These are phyloP conservation scores for Gephyroberyx darwinii DNA, from an alignment of 2,797 vertebrate species.

Conservation along the genomic window DNA sequence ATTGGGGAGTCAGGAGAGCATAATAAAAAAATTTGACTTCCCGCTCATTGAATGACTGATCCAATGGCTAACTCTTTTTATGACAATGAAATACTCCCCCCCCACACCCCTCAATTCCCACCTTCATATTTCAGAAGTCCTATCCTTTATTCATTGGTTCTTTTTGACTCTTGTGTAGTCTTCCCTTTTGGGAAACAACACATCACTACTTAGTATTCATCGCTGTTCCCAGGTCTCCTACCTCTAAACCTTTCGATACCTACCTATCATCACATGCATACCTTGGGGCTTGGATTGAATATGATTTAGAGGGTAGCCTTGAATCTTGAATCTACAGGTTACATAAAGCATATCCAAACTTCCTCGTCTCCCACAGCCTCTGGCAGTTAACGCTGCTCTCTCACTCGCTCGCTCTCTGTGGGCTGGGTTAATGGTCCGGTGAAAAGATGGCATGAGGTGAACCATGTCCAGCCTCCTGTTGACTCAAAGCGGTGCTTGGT, in stretches of 20 bases:
- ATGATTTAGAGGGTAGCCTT: slow-evolving; percentile 51
- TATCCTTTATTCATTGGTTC: slow-evolving; percentile 39
- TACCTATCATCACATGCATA: slow-evolving; percentile 54
- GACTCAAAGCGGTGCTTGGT: slow-evolving; percentile 61
- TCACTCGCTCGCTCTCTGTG: slow-evolving; percentile 47
- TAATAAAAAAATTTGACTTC: slow-evolving; percentile 68
- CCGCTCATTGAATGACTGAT: slow-evolving; percentile 56
- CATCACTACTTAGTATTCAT: slow-evolving; percentile 61
- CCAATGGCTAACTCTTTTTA: slow-evolving; percentile 50
- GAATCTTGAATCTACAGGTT: slow-evolving; percentile 64
- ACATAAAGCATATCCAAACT: slow-evolving; percentile 55
- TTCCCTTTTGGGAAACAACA: slow-evolving; percentile 24
- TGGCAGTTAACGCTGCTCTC: slow-evolving; percentile 54
- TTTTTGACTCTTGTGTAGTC: slow-evolving; percentile 37
- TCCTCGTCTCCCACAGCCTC: slow-evolving; percentile 48
- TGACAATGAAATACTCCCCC: slow-evolving; percentile 50
- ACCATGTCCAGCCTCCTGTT: slow-evolving; percentile 68
- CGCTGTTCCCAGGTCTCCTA: slow-evolving; percentile 33
- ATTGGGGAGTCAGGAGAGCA: slow-evolving; percentile 52
- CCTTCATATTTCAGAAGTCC: slow-evolving; percentile 21
- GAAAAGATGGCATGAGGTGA: slow-evolving; percentile 71
- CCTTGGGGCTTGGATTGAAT: slow-evolving; percentile 57
- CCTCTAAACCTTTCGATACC: slow-evolving; percentile 58
- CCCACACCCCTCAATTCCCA: slow-evolving; percentile 31
- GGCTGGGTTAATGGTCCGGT: slow-evolving; percentile 76